Base-by-base conservation (phyloP, 2,113 vertebrate genomes). In the Daboia siamensis region DNA sequence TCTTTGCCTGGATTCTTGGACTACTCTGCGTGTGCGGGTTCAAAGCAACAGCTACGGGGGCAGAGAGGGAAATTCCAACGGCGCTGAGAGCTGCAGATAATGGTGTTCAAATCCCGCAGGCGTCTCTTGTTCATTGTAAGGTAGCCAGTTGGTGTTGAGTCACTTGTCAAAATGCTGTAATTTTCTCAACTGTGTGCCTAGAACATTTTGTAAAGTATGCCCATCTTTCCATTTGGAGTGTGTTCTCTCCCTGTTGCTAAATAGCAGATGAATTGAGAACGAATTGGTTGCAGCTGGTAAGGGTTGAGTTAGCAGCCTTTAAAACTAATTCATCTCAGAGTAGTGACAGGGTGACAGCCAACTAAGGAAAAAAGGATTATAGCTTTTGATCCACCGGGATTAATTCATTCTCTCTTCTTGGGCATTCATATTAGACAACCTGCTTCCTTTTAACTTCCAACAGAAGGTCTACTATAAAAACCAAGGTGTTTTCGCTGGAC, bases 111-210 rank as follows among this genome's bases (percentile, higher is more conserved):
- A 92, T 2, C 0, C 5, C 80, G 20, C 86, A 9, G 90, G 93
- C 90, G 3, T 85, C 57, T 93, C 55, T 89, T 93, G 91, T 95
- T 85, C 52, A 57, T 94, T 95, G 91, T 95, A 93, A 94, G 94
- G 94, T 91, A 96, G 89, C 87, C 94, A 93, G 94, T 90, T 91
- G 94, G 95, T 92, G 94, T 93, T 96, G 93, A 95, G 89, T 91
- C 94, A 86, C 17, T 86, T 86, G 48, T 56, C 24, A 90, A 94
- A 96, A 95, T 92, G 95, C 90, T 95, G 93, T 91, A 94, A 96
- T 96, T 95, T 93, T 93, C 95, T 89, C 39, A 89, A 91, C 87
- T 95, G 92, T 92, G 91, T 3, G 0, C 80, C 90, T 89, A 57
- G 94, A 93, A 9, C 92, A 69, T 94, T 95, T 92, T 94, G 52